These are phyloP conservation scores for Stenolophus ochropezus DNA, from an alignment of 2,888 invertebrate genomes.

Conservation along the genomic window DNA sequence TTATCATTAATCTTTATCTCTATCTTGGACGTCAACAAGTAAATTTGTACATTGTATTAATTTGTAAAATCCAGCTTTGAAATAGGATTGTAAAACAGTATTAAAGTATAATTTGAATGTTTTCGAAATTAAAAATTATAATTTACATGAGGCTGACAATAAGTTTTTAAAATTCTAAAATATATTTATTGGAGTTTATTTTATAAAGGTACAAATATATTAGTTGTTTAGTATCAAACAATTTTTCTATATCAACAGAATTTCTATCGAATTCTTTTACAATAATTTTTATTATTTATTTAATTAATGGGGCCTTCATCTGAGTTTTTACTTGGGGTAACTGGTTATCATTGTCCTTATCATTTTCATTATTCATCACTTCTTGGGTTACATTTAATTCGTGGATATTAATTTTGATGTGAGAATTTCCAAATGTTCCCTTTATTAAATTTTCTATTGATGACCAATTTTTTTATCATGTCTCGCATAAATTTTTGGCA, in stretches of 20 bases:
- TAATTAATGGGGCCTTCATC: not conserved
- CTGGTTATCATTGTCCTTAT: not conserved
- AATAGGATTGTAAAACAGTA: not conserved
- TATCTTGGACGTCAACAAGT: slow-evolving; percentile 57
- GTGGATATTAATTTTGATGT: not conserved
- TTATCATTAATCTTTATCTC: slow-evolving; percentile 53
- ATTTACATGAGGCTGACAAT: not conserved
- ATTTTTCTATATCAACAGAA: not conserved
- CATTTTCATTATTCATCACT: slow-evolving; percentile 7
- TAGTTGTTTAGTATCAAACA: not conserved
- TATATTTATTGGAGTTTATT: not conserved
- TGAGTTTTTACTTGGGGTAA: not conserved
- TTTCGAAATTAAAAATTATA: not conserved
- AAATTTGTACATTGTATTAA: slow-evolving; percentile 60
- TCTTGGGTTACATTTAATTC: not conserved
- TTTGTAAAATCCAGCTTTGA: slow-evolving; percentile 6
- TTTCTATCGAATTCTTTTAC: not conserved
- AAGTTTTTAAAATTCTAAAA: not conserved
- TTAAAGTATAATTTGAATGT: not conserved
- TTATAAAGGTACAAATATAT: not conserved
- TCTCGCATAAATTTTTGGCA: not conserved
- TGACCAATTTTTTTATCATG: not conserved
- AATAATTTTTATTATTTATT: not conserved
- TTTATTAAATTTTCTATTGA: not conserved
- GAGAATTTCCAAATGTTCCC: not conserved